Conservation (phyloP, 2,797 vertebrate genomes). For the Etheostoma nigrum region DNA sequence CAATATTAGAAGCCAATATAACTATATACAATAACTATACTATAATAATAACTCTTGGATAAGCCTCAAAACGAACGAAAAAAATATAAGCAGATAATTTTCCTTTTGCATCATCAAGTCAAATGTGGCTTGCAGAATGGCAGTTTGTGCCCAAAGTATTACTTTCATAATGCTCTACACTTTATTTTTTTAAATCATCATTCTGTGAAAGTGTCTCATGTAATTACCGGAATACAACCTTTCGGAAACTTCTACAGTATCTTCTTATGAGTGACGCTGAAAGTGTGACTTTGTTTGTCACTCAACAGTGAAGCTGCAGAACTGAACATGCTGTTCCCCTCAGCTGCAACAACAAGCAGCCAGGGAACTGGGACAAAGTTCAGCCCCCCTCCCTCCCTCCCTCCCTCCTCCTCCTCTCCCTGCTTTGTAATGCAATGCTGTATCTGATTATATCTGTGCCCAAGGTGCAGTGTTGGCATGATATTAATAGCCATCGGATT, state of each 20-base stretch:
- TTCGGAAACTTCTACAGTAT: neutral
- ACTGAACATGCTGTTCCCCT: slow-evolving; percentile 11
- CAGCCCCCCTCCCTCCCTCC: slow-evolving; percentile 2
- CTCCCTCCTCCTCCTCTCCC: neutral
- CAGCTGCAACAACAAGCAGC: slow-evolving; percentile 43
- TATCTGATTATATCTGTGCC: neutral
- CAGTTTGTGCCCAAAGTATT: neutral
- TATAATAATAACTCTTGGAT: neutral
- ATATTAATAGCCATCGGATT: slow-evolving; percentile 20
- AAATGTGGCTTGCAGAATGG: neutral
- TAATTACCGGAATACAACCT: too few species aligned
- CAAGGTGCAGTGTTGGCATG: neutral
- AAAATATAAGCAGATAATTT: neutral
- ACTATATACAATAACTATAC: too few species aligned
- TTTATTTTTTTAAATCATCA: neutral
- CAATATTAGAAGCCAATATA: neutral
- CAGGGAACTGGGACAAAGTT: slow-evolving; percentile 66
- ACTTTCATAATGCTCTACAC: too few species aligned
- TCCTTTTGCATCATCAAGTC: neutral
- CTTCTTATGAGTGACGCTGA: neutral
- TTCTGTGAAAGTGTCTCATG: neutral
- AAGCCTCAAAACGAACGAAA: neutral
- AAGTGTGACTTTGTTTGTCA: neutral
- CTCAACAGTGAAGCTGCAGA: neutral
- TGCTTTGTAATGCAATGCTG: slow-evolving; percentile 16